Conservation (phyloP, 2,888 invertebrate genomes). For the Ecliptopera silaceata region DNA sequence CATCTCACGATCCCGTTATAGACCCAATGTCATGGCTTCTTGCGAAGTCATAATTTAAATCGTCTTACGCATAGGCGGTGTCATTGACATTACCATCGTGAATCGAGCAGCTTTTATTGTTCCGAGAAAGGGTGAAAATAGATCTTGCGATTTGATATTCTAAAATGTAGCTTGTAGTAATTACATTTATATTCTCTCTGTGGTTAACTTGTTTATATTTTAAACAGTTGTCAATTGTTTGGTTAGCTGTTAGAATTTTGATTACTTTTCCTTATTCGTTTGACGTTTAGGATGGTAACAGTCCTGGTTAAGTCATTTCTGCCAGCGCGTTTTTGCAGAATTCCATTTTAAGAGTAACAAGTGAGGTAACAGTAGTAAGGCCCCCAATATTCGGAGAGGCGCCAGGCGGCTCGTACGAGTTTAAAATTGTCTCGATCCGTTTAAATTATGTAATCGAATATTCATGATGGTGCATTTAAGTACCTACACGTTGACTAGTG, state of each 20-base stretch:
- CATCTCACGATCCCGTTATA: slow-evolving; percentile 34
- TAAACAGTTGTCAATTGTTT: too few species aligned
- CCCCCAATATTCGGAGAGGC: slow-evolving; percentile 49
- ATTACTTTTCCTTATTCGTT: not conserved
- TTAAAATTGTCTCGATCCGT: slow-evolving; percentile 50
- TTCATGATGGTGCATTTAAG: slow-evolving; percentile 58
- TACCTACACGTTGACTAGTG: slow-evolving; percentile 39
- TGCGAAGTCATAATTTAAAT: slow-evolving; percentile 34
- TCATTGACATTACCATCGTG: slow-evolving; percentile 33
- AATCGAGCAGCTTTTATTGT: slow-evolving; percentile 28
- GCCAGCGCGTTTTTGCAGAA: too few species aligned
- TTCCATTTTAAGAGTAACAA: too few species aligned
- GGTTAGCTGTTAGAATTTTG: not conserved
- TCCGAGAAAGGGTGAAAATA: slow-evolving; percentile 13
- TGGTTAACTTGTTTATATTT: not conserved
- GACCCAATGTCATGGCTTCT: slow-evolving; percentile 37
- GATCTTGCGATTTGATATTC: slow-evolving; percentile 5
- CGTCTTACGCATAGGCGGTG: slow-evolving; percentile 34
- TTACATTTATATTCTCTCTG: not conserved
- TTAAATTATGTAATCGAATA: slow-evolving; percentile 75
- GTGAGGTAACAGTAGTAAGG: slow-evolving; percentile 44
- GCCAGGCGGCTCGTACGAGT: slow-evolving; percentile 51
- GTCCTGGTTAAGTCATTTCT: too few species aligned
- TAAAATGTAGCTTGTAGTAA: not conserved
- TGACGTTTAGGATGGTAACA: too few species aligned